These are phyloP conservation scores for Hypomecis atomaria DNA, from an alignment of 2,888 invertebrate species.

Conservation along the genomic window DNA sequence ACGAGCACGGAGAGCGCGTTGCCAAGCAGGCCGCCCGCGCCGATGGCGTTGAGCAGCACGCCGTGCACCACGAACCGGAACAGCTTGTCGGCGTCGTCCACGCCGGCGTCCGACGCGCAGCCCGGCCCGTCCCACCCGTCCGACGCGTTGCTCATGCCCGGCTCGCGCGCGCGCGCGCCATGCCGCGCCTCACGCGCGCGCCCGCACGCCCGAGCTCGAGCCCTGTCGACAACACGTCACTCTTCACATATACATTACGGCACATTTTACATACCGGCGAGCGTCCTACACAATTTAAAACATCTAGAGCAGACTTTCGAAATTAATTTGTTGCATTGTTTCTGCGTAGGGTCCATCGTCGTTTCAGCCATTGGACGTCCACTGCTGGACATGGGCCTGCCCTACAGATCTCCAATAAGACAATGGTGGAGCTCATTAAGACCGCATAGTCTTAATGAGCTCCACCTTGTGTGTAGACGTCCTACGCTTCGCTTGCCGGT, in stretches of 20 bases:
- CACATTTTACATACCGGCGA: no score
- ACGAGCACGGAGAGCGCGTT: conserved; percentile 96
- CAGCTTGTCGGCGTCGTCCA: conserved; percentile 80
- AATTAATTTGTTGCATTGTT: no score
- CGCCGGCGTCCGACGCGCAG: conserved; percentile 73
- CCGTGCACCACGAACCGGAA: conserved; percentile 93
- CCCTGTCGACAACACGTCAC: conserved; percentile 16
- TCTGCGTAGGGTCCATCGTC: no score
- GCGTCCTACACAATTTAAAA: no score
- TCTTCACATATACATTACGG: not conserved
- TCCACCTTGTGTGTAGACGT: no score
- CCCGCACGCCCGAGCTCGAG: conserved; percentile 1
- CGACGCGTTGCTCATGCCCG: conserved; percentile 55
- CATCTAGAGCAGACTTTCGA: no score
- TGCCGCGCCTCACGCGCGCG: not conserved
- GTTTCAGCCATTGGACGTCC: no score
- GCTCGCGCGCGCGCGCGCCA: conserved; percentile 31
- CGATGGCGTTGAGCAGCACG: conserved; percentile 91
- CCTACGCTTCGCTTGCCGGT: no score
- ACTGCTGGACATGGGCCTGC: no score
- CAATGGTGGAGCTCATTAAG: no score
- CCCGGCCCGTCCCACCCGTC: conserved; percentile 47
- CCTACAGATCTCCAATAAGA: no score
- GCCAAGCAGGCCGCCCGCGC: conserved; percentile 93
- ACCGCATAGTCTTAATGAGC: no score